Evolutionary conservation across 2,888 invertebrate species (phyloP).

Genomic region (Silvanus unidentatus): DNA sequence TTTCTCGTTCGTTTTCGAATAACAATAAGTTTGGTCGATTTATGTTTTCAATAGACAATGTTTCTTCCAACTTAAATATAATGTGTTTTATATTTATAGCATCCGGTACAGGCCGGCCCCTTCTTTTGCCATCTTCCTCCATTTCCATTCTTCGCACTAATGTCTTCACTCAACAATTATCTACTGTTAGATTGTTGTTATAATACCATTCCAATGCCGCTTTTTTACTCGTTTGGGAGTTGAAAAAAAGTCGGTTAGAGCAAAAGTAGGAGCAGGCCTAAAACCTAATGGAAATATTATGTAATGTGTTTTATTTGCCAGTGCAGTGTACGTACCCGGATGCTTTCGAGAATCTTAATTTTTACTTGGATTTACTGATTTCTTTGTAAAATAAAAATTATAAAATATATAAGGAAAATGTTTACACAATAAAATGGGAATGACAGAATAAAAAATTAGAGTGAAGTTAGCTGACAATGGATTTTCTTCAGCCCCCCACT

Average conservation of each 20-base stretch:
- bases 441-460: no score
- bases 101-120: slow-evolving; percentile 44
- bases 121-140: slow-evolving; percentile 39
- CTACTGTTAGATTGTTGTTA: neutral
- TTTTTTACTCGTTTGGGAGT: no score
- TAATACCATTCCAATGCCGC: neutral
- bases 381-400: no score
- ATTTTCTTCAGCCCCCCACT: no score
- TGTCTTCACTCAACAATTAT: slow-evolving; percentile 9
- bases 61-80: slow-evolving; percentile 37
- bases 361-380: no score
- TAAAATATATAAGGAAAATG: no score
- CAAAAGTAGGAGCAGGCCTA: slow-evolving; percentile 37
- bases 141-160: slow-evolving; percentile 21
- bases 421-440: no score
- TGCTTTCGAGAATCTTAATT: slow-evolving; percentile 16
- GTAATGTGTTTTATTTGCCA: neutral
- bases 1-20: slow-evolving; percentile 28
- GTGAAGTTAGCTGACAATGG: no score
- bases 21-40: slow-evolving; percentile 32
- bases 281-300: slow-evolving; percentile 22
- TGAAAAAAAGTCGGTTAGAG: slow-evolving; percentile 25
- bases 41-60: slow-evolving; percentile 33
- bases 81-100: slow-evolving; percentile 37
- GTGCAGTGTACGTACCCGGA: slow-evolving; percentile 26